These are phyloP conservation scores for Anoplius nigerrimus DNA, from an alignment of 2,888 invertebrate genomes.

Conservation along the genomic window DNA sequence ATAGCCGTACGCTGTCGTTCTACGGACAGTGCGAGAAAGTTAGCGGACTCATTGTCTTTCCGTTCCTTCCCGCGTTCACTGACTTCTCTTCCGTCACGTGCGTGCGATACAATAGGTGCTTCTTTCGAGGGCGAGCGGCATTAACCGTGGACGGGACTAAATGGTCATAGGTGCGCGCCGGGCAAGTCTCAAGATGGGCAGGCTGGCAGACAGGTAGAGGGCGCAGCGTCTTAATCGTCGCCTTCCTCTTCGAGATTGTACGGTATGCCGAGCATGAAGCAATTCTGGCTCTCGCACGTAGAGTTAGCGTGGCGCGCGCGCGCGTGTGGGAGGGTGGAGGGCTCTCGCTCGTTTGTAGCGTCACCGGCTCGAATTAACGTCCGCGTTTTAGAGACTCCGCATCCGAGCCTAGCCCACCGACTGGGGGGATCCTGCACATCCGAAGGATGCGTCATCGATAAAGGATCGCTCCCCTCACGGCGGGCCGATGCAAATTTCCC, in stretches of 20 bases:
- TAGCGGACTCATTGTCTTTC: conserved; percentile 14
- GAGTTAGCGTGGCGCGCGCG: too few relatives aligned
- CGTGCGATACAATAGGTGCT: conserved; percentile 41
- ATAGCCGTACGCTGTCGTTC: too few relatives aligned
- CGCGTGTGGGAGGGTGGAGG: background rate
- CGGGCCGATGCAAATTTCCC: conserved; percentile 9
- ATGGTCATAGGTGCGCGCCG: conserved; percentile 42
- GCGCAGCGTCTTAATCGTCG: conserved; percentile 71
- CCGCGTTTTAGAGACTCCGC: background rate
- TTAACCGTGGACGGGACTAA: conserved; percentile 47
- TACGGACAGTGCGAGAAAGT: too few relatives aligned
- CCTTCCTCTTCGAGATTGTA: conserved; percentile 64
- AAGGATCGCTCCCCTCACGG: conserved; percentile 47
- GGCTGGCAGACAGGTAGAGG: conserved; percentile 51
- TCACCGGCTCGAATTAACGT: conserved; percentile 9
- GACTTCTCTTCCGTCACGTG: conserved; percentile 44
- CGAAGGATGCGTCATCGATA: too few relatives aligned
- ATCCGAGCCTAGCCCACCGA: conserved; percentile 32
- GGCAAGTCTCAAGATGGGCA: conserved; percentile 1
- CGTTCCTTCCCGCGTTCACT: conserved; percentile 32
- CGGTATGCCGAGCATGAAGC: conserved; percentile 56
- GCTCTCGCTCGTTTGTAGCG: conserved; percentile 49
- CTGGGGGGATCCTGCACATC: conserved; percentile 26
- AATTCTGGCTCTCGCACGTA: conserved; percentile 17
- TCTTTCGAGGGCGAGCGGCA: conserved; percentile 47